A percentile compares a stretch with the other conserved stretches of the same genome.
Evolutionary conservation across 1,140 invertebrate genomes (phyloP).

Genomic region (Globodera ellingtonae): DNA sequence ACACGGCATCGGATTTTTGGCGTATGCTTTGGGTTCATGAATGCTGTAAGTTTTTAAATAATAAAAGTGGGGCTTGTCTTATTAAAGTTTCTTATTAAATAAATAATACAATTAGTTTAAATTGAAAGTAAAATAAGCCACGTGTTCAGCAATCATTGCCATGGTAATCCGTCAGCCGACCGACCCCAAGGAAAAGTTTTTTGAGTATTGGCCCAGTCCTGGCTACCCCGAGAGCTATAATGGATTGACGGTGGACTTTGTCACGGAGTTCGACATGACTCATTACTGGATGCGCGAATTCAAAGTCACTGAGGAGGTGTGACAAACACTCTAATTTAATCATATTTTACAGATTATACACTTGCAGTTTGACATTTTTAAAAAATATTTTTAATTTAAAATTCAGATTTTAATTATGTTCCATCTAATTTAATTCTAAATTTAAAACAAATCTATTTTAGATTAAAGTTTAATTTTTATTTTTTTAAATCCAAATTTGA

Average conservation of each 20-base stretch:
- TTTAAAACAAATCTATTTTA: not conserved
- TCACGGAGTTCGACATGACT: constrained; percentile 99
- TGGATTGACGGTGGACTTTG: constrained; percentile 95
- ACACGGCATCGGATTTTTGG: constrained; percentile 98
- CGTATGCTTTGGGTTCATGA: constrained; percentile 99
- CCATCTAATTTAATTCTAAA: too few relatives aligned
- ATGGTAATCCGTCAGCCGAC: constrained; percentile 96
- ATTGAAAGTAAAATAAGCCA: not conserved
- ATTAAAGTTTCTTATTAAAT: not conserved
- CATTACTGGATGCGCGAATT: constrained; percentile 93
- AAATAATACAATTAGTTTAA: not conserved
- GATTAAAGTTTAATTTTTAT: constrained; percentile 19
- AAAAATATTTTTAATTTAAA: too few relatives aligned
- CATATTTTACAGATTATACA: not conserved
- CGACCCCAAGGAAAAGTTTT: constrained; percentile 85
- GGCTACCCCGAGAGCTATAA: constrained; percentile 74
- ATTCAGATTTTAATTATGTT: too few relatives aligned
- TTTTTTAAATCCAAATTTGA: not conserved
- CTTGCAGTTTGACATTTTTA: too few relatives aligned
- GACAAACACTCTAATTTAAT: constrained; percentile 2
- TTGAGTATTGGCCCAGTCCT: constrained; percentile 88
- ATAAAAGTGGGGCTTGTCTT: not conserved
- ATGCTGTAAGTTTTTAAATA: constrained; percentile 74
- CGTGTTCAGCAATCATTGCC: constrained; percentile 77
- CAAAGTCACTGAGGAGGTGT: constrained; percentile 36